Evolutionary conservation across 1,140 invertebrate species (phyloP).

Genomic region (Delia radicum): DNA sequence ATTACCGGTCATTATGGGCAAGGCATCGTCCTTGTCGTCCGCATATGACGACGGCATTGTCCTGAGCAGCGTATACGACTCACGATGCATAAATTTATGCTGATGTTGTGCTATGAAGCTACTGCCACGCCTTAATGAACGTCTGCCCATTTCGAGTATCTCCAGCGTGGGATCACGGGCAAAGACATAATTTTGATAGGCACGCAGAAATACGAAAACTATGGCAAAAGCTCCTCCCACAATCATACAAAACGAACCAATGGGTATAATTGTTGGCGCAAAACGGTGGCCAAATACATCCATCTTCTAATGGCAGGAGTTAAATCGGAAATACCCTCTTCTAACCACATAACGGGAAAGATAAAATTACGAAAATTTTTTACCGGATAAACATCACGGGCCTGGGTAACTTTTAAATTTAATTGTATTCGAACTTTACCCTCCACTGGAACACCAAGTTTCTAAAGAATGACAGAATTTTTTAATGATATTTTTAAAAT

Average conservation of each 20-base stretch:
- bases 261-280: slow-evolving; percentile 66
- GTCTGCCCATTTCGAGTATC: slow-evolving; percentile 73
- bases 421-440: slow-evolving; percentile 79
- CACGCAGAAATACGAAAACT: slow-evolving; percentile 66
- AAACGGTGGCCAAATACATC: slow-evolving; percentile 77
- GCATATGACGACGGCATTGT: slow-evolving; percentile 30
- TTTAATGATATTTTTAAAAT: no score
- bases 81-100: slow-evolving; percentile 61
- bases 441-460: slow-evolving; percentile 81
- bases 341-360: slow-evolving; percentile 85
- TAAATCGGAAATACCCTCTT: slow-evolving; percentile 83
- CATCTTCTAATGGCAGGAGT: slow-evolving; percentile 72
- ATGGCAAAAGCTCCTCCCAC: slow-evolving; percentile 66
- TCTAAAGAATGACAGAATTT: slow-evolving; percentile 60
- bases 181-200: slow-evolving; percentile 74
- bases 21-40: slow-evolving; percentile 36
- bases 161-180: slow-evolving; percentile 66
- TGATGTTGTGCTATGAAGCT: slow-evolving; percentile 70
- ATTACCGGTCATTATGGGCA: slow-evolving; percentile 39
- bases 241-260: slow-evolving; percentile 71
- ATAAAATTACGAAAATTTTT: slow-evolving; percentile 76
- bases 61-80: slow-evolving; percentile 63
- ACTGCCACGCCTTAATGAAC: slow-evolving; percentile 69
- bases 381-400: slow-evolving; percentile 70
- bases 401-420: slow-evolving; percentile 75